These are phyloP conservation scores for Orientallactaga bullata DNA, from an alignment of 2,113 vertebrate genomes.

Conservation along the genomic window DNA sequence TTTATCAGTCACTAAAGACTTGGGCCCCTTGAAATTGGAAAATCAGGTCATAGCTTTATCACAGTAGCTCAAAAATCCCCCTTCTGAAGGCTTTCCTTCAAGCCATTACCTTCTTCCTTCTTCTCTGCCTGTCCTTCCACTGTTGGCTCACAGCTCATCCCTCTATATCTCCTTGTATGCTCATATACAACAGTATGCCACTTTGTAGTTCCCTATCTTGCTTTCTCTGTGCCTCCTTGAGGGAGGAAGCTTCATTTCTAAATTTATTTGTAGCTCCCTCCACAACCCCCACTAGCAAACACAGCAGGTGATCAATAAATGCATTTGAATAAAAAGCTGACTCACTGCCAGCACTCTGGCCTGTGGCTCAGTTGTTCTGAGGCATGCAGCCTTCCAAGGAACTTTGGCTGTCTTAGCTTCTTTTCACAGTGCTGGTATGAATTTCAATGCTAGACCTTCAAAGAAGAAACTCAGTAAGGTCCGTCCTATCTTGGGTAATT, in stretches of 20 bases:
- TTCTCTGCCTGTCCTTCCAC: neutral
- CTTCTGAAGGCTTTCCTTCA: neutral
- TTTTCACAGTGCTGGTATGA: conserved; percentile 54
- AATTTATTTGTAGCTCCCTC: conserved; percentile 11
- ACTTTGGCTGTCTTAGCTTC: conserved; percentile 60
- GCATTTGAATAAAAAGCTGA: conserved; percentile 64
- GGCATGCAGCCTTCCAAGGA: conserved; percentile 55
- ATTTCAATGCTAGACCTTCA: conserved; percentile 61
- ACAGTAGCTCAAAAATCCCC: neutral
- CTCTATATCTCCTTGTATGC: neutral
- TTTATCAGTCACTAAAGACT: neutral
- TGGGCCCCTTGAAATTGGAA: neutral
- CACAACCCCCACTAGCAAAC: neutral
- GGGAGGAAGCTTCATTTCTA: conserved; percentile 35
- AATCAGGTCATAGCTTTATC: neutral
- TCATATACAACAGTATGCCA: neutral
- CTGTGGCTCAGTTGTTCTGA: conserved; percentile 35
- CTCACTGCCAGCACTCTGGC: conserved; percentile 51
- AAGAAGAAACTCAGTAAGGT: conserved; percentile 25
- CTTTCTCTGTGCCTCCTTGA: neutral
- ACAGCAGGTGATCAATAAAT: conserved; percentile 64
- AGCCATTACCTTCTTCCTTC: rapidly evolving
- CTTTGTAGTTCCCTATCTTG: neutral
- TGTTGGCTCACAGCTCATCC: neutral
- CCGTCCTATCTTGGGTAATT: conserved; percentile 22